Percentiles rank a stretch among this genome's conserved stretches.
Evolutionary conservation across 2,888 invertebrate genomes (phyloP).

Genomic region (Sesia bembeciformis): DNA sequence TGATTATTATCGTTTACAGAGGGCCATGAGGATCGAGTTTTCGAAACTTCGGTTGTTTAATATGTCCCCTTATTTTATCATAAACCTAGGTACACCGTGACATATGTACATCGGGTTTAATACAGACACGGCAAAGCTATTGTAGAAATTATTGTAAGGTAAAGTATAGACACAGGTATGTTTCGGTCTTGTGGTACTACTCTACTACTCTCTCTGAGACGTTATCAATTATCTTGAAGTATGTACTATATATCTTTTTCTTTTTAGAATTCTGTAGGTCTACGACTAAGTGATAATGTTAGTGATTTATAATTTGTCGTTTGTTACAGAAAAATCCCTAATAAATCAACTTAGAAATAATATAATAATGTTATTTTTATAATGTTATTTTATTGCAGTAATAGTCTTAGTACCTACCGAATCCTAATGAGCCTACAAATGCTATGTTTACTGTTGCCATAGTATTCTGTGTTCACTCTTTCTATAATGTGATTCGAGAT

Average conservation of each 20-base stretch:
- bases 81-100: background rate
- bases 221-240: background rate
- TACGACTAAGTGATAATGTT: background rate
- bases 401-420: no score
- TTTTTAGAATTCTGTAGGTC: background rate
- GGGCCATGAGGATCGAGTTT: conserved; percentile 22
- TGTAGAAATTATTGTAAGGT: background rate
- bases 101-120: background rate
- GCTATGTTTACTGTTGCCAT: no score
- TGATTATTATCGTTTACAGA: conserved; percentile 42
- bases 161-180: background rate
- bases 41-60: conserved; percentile 14
- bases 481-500: no score
- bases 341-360: no score
- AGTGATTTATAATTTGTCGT: background rate
- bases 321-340: no score
- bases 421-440: no score
- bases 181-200: background rate
- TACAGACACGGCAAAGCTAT: background rate
- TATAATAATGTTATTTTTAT: no score
- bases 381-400: no score
- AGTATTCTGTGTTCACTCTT: no score
- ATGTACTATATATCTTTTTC: background rate
- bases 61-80: background rate
- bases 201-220: background rate